Evolutionary conservation across 2,113 vertebrate species (phyloP), one percentile per base, ranked within the genome.

Genomic region (Rhea pennata): DNA sequence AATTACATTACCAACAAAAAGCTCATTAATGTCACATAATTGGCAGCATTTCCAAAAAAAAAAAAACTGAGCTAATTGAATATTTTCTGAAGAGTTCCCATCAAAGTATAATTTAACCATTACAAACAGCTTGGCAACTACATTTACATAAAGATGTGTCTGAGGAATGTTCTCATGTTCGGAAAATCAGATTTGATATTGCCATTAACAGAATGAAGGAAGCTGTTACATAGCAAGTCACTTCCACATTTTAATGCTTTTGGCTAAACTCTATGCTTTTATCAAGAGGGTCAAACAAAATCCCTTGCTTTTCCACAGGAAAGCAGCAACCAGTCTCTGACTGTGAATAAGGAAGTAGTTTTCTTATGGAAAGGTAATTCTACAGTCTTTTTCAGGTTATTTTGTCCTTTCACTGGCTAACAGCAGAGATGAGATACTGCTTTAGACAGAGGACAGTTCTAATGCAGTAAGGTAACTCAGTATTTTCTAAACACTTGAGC

Each of bases 71-170:
- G 96, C 97, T 98, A 97, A 98, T 98, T 98, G 98, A 98, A 98
- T 98, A 98, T 98, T 98, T 98, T 98, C 98, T 98, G 97, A 98
- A 98, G 98, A 98, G 90, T 98, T 98, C 97, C 97, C 97, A 98
- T 98, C 98, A 98, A 98, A 98, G 98, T 98, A 97, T 98, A 98
- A 98, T 98, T 98, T 98, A 98, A 98, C 98, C 98, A 98, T 98
- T 98, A 98, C 97, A 98, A 98, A 98, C 98, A 98, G 98, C 98
- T 98, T 98, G 98, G 98, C 97, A 98, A 98, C 97, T 97, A 97
- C 98, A 98, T 98, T 98, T 98, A 97, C 98, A 98, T 98, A 98
- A 98, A 98, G 97, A 98, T 98, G 96, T 97, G 97, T 98, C 96
- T 98, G 97, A 98, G 97, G 96, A 98, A 97, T 96, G 95, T 98